Evolutionary conservation across 2,888 invertebrate species (phyloP), one percentile per base, ranked within the genome.

Genomic region (Caenorhabditis japonica): DNA sequence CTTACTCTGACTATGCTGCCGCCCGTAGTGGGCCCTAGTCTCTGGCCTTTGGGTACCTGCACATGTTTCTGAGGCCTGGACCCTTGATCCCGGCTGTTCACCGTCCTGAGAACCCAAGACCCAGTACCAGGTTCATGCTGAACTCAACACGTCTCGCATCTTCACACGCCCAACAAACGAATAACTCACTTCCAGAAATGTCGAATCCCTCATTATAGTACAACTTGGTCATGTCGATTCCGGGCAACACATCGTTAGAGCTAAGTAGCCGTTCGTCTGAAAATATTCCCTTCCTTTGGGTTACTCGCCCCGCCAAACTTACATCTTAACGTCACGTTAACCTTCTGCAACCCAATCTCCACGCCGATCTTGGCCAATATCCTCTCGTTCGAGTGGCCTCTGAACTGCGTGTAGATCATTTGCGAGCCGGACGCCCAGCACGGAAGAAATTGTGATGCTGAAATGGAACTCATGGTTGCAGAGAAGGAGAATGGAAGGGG

Each of bases 261-360:
- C 47, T 51, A 4, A 81, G 47, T 38, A 77, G 36, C 41, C 76
- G 64, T 56, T 79, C 78, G 59, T 76, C 78, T 77, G 72, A 52
- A 77, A 19, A 10, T 12, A n/a, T 30, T 30, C 33, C 12, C 8
- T n/a, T n/a, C 39, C 17, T 44, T 27, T 39, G 4, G 12, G 15
- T 38, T 38, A 8, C 13, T 15, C n/a, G n/a, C n/a, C n/a, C n/a
- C 27, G 17, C 12, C 1, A 38, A 34, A 41, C 73, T 61, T 43
- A 80, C 81, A 82, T 74, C 77, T 82, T 36, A 85, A 62, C 15
- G 85, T 83, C 49, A 85, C 77, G 66, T 85, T 85, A 44, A 85
- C 71, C 21, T 79, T 71, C 41, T 75, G 68, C n/a, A 85, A 64
- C 12, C 85, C 85, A 47, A 85, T 83, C 49, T 81, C 75, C 13